phyloP scores from a whole-genome alignment of 2,113 vertebrate genomes.

The Zosterops borbonicus region DNA sequence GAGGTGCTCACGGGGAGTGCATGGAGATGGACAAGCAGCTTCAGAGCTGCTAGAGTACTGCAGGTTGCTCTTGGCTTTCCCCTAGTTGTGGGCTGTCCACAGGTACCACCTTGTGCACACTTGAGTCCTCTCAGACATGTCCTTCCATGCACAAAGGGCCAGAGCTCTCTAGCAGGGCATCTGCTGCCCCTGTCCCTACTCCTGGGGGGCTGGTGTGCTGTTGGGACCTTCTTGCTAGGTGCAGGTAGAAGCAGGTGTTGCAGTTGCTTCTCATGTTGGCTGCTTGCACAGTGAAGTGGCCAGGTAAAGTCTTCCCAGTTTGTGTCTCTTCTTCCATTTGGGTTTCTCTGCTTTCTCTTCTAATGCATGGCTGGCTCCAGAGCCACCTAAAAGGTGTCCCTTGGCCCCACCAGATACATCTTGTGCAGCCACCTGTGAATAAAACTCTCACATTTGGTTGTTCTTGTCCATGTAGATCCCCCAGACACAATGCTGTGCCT shows the following conservation, averaged over 20 bases:
- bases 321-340: neutral
- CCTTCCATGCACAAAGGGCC: fast-evolving
- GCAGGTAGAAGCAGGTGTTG: neutral
- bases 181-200: neutral
- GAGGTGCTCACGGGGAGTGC: fast-evolving
- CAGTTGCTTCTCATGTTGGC: fast-evolving
- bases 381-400: neutral
- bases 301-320: neutral
- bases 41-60: neutral
- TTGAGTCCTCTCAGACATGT: fast-evolving
- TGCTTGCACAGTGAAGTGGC: fast-evolving
- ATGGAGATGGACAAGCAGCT: neutral
- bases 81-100: neutral
- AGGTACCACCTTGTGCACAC: neutral
- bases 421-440: neutral
- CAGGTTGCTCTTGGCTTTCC: neutral
- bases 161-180: neutral
- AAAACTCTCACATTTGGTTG: neutral
- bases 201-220: fast-evolving
- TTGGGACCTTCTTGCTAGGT: neutral
- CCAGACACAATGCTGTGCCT: fast-evolving
- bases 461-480: neutral
- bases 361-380: neutral
- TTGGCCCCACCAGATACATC: neutral
- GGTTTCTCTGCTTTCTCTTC: neutral